phyloP scores from a whole-genome alignment of 2,797 vertebrate genomes.

The Rhyacichthys aspro region DNA sequence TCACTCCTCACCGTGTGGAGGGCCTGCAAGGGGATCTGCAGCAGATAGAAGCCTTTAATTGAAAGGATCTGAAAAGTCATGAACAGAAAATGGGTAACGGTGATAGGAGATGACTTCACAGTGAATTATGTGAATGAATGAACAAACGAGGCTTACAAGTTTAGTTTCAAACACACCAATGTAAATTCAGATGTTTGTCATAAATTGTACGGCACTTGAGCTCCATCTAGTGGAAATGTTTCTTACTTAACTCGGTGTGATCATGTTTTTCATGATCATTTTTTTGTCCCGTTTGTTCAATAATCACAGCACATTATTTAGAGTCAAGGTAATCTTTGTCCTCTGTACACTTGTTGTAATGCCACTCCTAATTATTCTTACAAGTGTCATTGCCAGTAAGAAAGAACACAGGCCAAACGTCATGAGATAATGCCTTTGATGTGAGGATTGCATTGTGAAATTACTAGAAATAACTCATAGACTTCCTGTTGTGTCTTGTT shows the following conservation, averaged over 20 bases:
- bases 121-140: background rate
- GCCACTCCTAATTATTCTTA: background rate
- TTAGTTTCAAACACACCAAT: background rate
- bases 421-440: too few species aligned
- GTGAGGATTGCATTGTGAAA: background rate
- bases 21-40: slow-evolving; percentile 61
- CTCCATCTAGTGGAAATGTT: slow-evolving; percentile 1
- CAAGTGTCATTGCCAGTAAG: background rate
- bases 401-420: too few species aligned
- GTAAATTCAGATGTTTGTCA: background rate
- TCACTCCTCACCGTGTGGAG: slow-evolving; percentile 57
- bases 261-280: too few species aligned
- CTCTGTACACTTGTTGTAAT: background rate
- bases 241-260: too few species aligned
- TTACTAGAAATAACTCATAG: background rate
- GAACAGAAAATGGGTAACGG: slow-evolving; percentile 34
- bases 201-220: background rate
- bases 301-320: too few species aligned
- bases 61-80: slow-evolving; percentile 61
- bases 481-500: background rate
- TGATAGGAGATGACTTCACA: slow-evolving; percentile 15
- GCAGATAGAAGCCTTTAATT: slow-evolving; percentile 64
- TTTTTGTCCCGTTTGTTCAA: background rate
- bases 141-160: slow-evolving; percentile 1
- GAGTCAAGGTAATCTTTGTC: background rate